Evolutionary conservation across 2,888 invertebrate genomes (phyloP), one percentile per base, ranked within the genome.

Genomic region (Pachydiplax longipennis): DNA sequence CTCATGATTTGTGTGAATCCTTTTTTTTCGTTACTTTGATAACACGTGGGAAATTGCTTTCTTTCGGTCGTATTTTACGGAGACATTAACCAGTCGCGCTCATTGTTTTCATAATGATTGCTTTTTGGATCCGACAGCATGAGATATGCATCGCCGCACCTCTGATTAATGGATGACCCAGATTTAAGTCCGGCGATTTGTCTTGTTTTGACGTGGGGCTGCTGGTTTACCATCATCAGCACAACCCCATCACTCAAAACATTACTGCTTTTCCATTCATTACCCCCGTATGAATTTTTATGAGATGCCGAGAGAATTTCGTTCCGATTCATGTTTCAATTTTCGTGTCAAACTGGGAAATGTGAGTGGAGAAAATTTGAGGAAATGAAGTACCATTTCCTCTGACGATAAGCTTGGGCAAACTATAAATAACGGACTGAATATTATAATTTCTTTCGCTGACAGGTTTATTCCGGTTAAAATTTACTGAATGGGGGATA

Each of bases 101-200:
- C 83, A 58, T 1, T 35, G 37, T 87, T 87, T 65, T 65, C 37
- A 37, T 61, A 37, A 65, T 65, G 87, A 87, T 87, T 87, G 87
- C 58, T 87, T 87, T 22, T n/a, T 61, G 31, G 13, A 31, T 53
- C 65, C 8, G 65, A 65, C 73, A 18, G 53, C 53, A 31, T 4
- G 73, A 15, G 73, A 25, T 73, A 25, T 73, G 15, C 37, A 35
- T 65, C 87, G 22, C 40, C 12, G 61, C 87, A 37, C 61, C 40
- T 37, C 61, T 87, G 87, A 87, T 87, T 87, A 87, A 87, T 87
- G 58, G 87, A 87, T 87, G 87, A 87, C 87, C 87, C 87, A 87
- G 87, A 61, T 87, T 35, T 87, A 65, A 87, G 87, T 87, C 37
- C 12, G 37, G 87, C 61, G 87, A 87, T 87, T 87, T 87, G 87